Evolutionary conservation across 2,888 invertebrate genomes (phyloP).

Genomic region (Agapetus fuscipes): DNA sequence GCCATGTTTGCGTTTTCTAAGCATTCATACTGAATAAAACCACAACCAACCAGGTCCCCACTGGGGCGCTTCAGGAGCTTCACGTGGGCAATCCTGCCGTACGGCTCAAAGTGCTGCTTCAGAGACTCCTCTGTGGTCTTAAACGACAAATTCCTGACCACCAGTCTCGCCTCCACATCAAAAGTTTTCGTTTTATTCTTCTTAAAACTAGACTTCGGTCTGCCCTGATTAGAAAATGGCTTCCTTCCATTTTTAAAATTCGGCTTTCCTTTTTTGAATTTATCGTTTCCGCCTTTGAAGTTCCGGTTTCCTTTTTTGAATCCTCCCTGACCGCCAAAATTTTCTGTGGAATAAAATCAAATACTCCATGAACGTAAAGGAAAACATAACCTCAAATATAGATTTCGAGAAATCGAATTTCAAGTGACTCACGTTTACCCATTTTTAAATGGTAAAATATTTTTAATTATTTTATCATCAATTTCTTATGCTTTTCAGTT

Average conservation of each 20-base stretch:
- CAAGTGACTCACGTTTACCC: neutral
- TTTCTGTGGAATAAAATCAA: constrained; percentile 1
- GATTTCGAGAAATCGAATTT: neutral
- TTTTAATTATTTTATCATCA: too few species aligned
- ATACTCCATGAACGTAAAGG: neutral
- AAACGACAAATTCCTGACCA: constrained; percentile 59
- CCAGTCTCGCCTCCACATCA: constrained; percentile 47
- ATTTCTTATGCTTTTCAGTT: too few species aligned
- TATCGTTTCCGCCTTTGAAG: constrained; percentile 3
- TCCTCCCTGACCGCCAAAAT: neutral
- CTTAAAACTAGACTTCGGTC: constrained; percentile 1
- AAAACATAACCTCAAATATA: neutral
- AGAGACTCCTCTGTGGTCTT: constrained; percentile 67
- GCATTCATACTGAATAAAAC: constrained; percentile 75
- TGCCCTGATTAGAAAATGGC: constrained; percentile 1
- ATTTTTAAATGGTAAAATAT: too few species aligned
- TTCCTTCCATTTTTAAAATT: constrained; percentile 12
- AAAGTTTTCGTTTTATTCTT: constrained; percentile 19
- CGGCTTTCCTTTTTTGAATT: constrained; percentile 2
- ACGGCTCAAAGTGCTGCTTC: constrained; percentile 57
- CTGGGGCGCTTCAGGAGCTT: constrained; percentile 63
- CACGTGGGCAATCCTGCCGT: constrained; percentile 67
- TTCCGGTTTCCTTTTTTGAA: constrained; percentile 4
- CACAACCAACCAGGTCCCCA: constrained; percentile 75
- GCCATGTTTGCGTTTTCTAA: constrained; percentile 75